Percentiles rank a stretch among this genome's conserved stretches.
Conservation (phyloP, 1,140 invertebrate genomes). For the Nephila pilipes region DNA sequence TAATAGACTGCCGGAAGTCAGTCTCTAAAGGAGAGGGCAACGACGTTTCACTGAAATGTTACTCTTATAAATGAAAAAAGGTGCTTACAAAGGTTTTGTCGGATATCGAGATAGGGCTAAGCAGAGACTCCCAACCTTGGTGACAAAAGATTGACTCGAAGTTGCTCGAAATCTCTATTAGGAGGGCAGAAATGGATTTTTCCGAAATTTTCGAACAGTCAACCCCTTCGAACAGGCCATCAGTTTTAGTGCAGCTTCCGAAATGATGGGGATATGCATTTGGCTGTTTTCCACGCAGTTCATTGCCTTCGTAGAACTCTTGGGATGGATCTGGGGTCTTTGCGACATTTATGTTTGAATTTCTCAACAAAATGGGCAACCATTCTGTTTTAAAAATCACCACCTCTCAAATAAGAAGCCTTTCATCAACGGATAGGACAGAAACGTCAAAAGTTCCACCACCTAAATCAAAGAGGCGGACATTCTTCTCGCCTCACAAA, state of each 20-base stretch:
- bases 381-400: slow-evolving; percentile 98
- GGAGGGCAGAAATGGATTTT: no score
- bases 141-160: no score
- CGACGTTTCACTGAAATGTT: no score
- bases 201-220: no score
- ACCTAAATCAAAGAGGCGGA: slow-evolving; percentile 93
- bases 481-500: slow-evolving; percentile 82
- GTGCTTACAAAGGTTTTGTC: no score
- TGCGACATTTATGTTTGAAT: no score
- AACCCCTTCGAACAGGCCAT: slow-evolving; percentile 91
- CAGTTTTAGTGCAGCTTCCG: slow-evolving; percentile 86
- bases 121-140: no score
- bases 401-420: slow-evolving; percentile 98
- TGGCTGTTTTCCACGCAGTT: slow-evolving; percentile 97
- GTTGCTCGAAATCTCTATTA: no score
- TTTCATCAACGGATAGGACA: slow-evolving; percentile 96
- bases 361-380: slow-evolving; percentile 97
- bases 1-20: no score
- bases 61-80: no score
- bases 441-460: slow-evolving; percentile 99
- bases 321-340: slow-evolving; percentile 94
- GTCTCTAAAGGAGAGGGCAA: no score
- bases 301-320: slow-evolving; percentile 93
- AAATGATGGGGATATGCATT: slow-evolving; percentile 97
- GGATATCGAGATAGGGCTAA: no score